Percentiles rank a stretch among this genome's conserved stretches.
phyloP scores from a whole-genome alignment of 2,113 vertebrate genomes.

The Ellobius talpinus region DNA sequence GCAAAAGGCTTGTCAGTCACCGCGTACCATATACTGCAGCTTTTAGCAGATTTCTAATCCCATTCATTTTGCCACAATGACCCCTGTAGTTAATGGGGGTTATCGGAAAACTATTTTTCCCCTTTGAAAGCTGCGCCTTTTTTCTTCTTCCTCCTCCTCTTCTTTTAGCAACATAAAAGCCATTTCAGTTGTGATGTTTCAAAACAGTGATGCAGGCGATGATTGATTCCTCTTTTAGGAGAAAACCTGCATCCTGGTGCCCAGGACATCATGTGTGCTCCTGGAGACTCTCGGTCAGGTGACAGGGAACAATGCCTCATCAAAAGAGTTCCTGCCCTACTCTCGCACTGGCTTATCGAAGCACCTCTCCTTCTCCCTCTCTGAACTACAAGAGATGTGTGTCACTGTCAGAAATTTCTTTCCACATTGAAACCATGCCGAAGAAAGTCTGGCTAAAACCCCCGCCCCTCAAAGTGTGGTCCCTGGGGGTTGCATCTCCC shows the following conservation, averaged over 20 bases:
- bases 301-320: slow-evolving; percentile 68
- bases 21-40: slow-evolving; percentile 80
- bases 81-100: slow-evolving; percentile 86
- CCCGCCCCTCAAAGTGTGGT: not conserved
- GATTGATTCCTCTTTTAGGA: slow-evolving; percentile 77
- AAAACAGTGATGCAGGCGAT: slow-evolving; percentile 82
- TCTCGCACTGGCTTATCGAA: not conserved
- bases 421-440: not conserved
- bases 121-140: slow-evolving; percentile 83
- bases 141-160: slow-evolving; percentile 79
- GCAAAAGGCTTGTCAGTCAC: slow-evolving; percentile 88
- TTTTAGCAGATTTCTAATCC: slow-evolving; percentile 88
- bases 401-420: slow-evolving; percentile 63
- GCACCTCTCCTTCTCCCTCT: slow-evolving; percentile 21
- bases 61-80: slow-evolving; percentile 88
- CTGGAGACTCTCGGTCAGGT: slow-evolving; percentile 65
- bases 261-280: slow-evolving; percentile 56
- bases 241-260: slow-evolving; percentile 73
- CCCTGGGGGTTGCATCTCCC: too few species aligned
- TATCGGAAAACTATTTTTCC: slow-evolving; percentile 85
- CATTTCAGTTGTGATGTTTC: slow-evolving; percentile 86
- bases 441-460: not conserved
- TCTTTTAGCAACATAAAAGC: slow-evolving; percentile 86
- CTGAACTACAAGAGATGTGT: slow-evolving; percentile 62
- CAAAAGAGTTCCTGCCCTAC: slow-evolving; percentile 37